Percentiles rank a stretch among this genome's conserved stretches.
These are phyloP conservation scores for Smittia aterrima DNA, from an alignment of 2,888 invertebrate species.

Conservation along the genomic window DNA sequence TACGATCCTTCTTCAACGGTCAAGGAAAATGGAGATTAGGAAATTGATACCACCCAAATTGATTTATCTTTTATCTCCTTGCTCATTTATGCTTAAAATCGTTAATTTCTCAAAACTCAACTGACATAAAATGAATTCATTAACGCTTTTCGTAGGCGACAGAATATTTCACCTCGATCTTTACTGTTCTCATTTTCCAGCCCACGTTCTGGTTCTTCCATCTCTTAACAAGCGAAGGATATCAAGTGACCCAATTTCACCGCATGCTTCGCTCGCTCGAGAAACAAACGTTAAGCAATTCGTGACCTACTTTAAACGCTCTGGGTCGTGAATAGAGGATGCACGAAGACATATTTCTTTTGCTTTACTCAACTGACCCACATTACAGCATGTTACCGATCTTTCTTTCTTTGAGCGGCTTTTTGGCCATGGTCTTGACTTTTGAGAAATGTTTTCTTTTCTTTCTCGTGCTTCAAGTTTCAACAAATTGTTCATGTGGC, in stretches of 20 bases:
- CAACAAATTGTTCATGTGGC: too few relatives aligned
- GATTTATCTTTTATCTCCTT: too few relatives aligned
- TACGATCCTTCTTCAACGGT: constrained; percentile 61
- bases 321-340: constrained; percentile 9
- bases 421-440: constrained; percentile 36
- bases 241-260: background rate
- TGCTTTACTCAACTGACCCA: background rate
- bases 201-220: background rate
- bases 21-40: background rate
- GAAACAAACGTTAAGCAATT: background rate
- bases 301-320: constrained; percentile 4
- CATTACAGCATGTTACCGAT: constrained; percentile 21
- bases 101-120: too few relatives aligned
- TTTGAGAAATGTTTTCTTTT: background rate
- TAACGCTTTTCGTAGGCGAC: background rate
- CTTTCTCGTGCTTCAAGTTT: background rate
- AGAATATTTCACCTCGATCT: background rate
- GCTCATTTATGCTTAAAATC: too few relatives aligned
- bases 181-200: background rate
- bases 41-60: too few relatives aligned
- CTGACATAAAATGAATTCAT: too few relatives aligned
- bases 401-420: background rate
- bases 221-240: background rate
- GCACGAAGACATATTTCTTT: constrained; percentile 7
- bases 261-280: background rate